phyloP scores from a whole-genome alignment of 2,888 invertebrate species.

The Torymus tubicola region DNA sequence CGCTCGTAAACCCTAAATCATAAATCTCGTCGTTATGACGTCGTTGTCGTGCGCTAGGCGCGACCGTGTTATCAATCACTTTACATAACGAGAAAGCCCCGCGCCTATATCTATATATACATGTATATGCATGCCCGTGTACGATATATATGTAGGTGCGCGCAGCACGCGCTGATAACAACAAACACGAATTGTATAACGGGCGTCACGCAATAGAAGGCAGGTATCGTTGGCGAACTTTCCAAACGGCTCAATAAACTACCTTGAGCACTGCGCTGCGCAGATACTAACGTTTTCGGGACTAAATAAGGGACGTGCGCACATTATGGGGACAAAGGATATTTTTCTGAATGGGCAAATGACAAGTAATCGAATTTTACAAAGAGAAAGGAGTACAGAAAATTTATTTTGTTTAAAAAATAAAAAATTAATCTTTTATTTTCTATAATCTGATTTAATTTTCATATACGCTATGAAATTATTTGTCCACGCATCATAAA shows the following conservation, averaged over 20 bases:
- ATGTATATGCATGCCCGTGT: slow-evolving; percentile 5
- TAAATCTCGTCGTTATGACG: slow-evolving; percentile 52
- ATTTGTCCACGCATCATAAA: too few relatives aligned
- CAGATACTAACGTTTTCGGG: too few relatives aligned
- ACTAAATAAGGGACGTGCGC: too few relatives aligned
- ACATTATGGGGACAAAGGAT: too few relatives aligned
- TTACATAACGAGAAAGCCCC: slow-evolving; percentile 58
- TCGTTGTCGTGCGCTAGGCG: slow-evolving; percentile 27
- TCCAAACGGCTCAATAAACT: slow-evolving; percentile 46
- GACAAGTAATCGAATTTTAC: too few relatives aligned
- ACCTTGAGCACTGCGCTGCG: background rate
- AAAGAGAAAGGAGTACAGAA: too few relatives aligned
- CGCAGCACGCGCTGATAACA: slow-evolving; percentile 34
- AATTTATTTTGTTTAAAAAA: too few relatives aligned
- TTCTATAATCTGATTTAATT: too few relatives aligned
- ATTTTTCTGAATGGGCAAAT: too few relatives aligned
- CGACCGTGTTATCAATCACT: slow-evolving; percentile 53
- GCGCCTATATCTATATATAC: slow-evolving; percentile 2
- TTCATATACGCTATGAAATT: too few relatives aligned
- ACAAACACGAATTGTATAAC: slow-evolving; percentile 55
- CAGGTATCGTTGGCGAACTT: slow-evolving; percentile 48
- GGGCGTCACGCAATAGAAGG: slow-evolving; percentile 52
- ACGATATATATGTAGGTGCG: background rate
- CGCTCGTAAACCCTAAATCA: slow-evolving; percentile 29
- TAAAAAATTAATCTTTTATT: too few relatives aligned